Percentiles rank a stretch among this genome's conserved stretches.
phyloP scores from a whole-genome alignment of 2,113 vertebrate species.

The Colistium nudipinnis region DNA sequence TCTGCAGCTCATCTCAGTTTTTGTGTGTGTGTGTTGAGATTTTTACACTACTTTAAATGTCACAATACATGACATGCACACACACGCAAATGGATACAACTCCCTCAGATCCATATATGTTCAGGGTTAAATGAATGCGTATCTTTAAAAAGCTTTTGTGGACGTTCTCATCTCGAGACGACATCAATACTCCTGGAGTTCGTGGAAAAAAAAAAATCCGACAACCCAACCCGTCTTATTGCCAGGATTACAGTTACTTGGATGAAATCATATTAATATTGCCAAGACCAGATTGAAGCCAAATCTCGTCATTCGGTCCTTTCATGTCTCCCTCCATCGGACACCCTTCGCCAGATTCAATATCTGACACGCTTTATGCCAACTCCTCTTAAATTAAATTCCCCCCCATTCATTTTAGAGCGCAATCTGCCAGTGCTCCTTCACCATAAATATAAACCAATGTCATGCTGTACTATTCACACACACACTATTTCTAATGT shows the following conservation, averaged over 20 bases:
- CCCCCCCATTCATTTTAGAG: slow-evolving; percentile 37
- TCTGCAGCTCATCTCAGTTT: too few species aligned
- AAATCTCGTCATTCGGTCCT: slow-evolving; percentile 9
- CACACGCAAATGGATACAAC: too few species aligned
- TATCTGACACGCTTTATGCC: slow-evolving; percentile 24
- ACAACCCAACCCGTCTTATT: neutral
- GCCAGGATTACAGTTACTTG: slow-evolving; percentile 13
- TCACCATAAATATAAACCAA: slow-evolving; percentile 50
- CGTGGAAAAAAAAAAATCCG: too few species aligned
- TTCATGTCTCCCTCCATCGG: slow-evolving; percentile 17
- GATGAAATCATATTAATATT: slow-evolving; percentile 1
- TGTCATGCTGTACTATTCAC: slow-evolving; percentile 46
- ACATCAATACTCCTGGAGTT: too few species aligned
- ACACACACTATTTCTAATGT: slow-evolving; percentile 54
- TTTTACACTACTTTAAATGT: too few species aligned
- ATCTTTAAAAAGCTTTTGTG: too few species aligned
- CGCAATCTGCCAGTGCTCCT: slow-evolving; percentile 15
- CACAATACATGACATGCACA: too few species aligned
- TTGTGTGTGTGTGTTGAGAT: too few species aligned
- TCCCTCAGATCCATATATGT: too few species aligned
- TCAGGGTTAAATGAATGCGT: too few species aligned
- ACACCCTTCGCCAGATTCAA: slow-evolving; percentile 19
- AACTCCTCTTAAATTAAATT: slow-evolving; percentile 28
- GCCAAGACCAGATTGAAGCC: neutral
- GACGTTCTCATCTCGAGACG: too few species aligned